phyloP scores from a whole-genome alignment of 2,888 invertebrate genomes.

The Ferrisia virgata region DNA sequence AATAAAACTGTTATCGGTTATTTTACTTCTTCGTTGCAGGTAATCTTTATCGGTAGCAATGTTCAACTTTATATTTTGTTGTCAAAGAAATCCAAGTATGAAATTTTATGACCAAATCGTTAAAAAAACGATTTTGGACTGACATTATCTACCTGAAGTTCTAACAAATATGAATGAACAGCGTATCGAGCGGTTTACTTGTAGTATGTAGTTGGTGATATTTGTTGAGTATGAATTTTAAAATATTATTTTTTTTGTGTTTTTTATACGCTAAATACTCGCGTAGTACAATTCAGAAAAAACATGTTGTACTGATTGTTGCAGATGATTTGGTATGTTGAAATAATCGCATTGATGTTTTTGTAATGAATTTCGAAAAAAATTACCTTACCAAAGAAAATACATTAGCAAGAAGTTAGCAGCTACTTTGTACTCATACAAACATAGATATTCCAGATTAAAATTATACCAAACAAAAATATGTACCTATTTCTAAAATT shows the following conservation, averaged over 20 bases:
- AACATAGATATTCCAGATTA: too few relatives aligned
- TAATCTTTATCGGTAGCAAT: too few relatives aligned
- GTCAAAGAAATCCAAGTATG: too few relatives aligned
- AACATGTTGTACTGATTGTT: constrained; percentile 58
- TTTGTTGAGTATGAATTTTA: not conserved
- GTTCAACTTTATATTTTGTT: too few relatives aligned
- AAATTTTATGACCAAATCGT: not conserved
- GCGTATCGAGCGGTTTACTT: not conserved
- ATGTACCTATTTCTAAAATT: too few relatives aligned
- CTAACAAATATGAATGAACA: not conserved
- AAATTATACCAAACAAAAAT: too few relatives aligned
- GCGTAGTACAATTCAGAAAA: not conserved
- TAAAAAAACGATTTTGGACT: not conserved
- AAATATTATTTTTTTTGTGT: not conserved
- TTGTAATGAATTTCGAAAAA: constrained; percentile 49
- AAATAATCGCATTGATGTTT: not conserved
- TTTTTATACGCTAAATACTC: not conserved
- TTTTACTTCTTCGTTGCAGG: too few relatives aligned
- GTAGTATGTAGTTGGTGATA: not conserved
- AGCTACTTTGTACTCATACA: too few relatives aligned
- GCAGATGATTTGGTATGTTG: constrained; percentile 60
- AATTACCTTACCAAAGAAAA: too few relatives aligned
- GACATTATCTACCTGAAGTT: not conserved
- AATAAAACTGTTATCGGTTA: too few relatives aligned
- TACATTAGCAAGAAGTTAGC: too few relatives aligned